Evolutionary conservation across 2,113 vertebrate genomes (phyloP), one percentile per base, ranked within the genome.

Genomic region (Plotosus lineatus): DNA sequence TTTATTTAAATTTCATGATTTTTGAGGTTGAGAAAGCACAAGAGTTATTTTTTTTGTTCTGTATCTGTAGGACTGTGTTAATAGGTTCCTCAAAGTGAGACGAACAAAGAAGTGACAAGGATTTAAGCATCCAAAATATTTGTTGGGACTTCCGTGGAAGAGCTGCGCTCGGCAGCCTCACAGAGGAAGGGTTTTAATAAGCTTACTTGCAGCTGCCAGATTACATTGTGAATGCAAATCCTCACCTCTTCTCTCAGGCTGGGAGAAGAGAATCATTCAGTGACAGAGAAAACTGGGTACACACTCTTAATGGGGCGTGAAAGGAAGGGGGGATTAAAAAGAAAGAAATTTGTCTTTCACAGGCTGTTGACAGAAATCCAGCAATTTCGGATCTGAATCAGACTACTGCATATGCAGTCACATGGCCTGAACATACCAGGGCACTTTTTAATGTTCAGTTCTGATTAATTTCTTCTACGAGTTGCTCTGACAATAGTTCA

Each of bases 251-350:
- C 68, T 81, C 55, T 5, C 46, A 66, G 50, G 26, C 58, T 51
- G 79, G 38, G 56, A 81, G 58, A 75, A 61, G 63, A 61, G 72
- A 81, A 31, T 74, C 42, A 46, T 61, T 74, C 60, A 63, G 63
- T 28, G 79, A 44, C 19, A n/a, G 60, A 55, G 66, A 83, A 68
- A 68, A 50, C 71, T 65, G 80, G 73, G 80, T 53, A 68, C 69
- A 78, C 73, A 75, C 33, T 76, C 63, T 61, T 85, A 85, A 85
- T 85, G 80, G 77, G 72, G 51, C 63, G 38, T 82, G 80, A 85
- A 82, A 44, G 48, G 21, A 17, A 73, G 31, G 48, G 23, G 28
- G 63, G 55, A 60, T 60, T n/a, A 56, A 19, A 50, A 63, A 50
- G 23, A 63, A 74, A 28, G 71, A 63, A 31, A 75, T 66, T 65